Conservation (phyloP, 1,140 invertebrate genomes). For the Drosophila leontia region DNA sequence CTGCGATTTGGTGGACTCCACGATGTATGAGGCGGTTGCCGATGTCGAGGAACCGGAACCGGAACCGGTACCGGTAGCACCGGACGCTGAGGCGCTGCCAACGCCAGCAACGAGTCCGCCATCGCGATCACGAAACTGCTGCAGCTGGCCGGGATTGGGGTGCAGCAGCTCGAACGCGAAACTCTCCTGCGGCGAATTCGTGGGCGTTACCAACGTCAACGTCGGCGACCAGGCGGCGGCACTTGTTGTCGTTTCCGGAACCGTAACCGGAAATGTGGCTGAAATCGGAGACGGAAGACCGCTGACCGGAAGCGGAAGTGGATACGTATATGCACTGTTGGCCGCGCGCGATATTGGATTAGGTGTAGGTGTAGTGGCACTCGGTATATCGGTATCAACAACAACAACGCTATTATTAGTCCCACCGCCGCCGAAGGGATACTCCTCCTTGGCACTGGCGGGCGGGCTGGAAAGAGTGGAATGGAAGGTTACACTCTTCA, state of each 20-base stretch:
- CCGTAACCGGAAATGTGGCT: background rate
- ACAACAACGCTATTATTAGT: constrained; percentile 2
- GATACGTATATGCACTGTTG: constrained; percentile 33
- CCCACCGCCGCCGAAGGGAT: constrained; percentile 54
- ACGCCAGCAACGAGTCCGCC: constrained; percentile 58
- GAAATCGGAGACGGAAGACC: constrained; percentile 17
- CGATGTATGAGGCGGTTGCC: constrained; percentile 36
- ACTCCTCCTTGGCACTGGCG: constrained; percentile 85
- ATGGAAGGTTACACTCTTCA: constrained; percentile 95
- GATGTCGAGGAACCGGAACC: constrained; percentile 33
- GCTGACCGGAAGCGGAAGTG: constrained; percentile 34
- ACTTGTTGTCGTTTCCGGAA: background rate
- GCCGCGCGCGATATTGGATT: constrained; percentile 9
- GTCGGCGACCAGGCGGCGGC: constrained; percentile 60
- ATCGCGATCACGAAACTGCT: constrained; percentile 1
- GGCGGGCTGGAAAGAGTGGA: constrained; percentile 92
- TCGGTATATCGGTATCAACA: constrained; percentile 10
- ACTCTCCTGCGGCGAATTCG: constrained; percentile 74
- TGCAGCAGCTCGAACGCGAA: constrained; percentile 53
- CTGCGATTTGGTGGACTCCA: constrained; percentile 57
- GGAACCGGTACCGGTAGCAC: background rate
- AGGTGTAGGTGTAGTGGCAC: constrained; percentile 15
- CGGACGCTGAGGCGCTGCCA: constrained; percentile 62
- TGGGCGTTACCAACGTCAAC: constrained; percentile 79
- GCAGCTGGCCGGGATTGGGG: constrained; percentile 2